A percentile compares a stretch with the other conserved stretches of the same genome.
Evolutionary conservation across 2,797 vertebrate species (phyloP).

Genomic region (Dromococcyx pavoninus): DNA sequence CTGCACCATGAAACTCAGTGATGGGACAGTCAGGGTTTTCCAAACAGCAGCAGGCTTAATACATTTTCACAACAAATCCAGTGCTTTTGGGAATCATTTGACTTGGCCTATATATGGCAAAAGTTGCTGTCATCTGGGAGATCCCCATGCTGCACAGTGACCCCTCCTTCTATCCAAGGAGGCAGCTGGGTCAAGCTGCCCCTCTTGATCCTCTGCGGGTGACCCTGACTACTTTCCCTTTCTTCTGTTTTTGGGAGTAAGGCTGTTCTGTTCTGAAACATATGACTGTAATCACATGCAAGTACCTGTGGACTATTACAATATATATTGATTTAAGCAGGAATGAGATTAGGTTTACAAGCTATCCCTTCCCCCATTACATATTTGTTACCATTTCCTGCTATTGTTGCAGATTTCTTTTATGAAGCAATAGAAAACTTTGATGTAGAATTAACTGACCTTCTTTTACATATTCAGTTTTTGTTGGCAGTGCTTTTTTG

Average conservation of each 20-base stretch:
- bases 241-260: neutral
- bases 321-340: conserved; percentile 21
- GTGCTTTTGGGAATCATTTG: fast-evolving
- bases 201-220: neutral
- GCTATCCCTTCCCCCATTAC: neutral
- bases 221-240: neutral
- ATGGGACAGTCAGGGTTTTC: neutral
- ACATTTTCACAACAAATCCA: neutral
- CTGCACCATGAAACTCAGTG: neutral
- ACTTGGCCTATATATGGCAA: neutral
- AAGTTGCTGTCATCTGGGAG: neutral
- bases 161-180: neutral
- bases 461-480: conserved; percentile 58
- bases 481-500: conserved; percentile 46
- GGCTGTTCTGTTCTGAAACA: neutral
- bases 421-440: neutral
- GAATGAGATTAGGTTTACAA: conserved; percentile 41
- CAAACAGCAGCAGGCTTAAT: neutral
- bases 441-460: conserved; percentile 57
- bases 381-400: conserved; percentile 57
- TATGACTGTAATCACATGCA: neutral
- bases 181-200: neutral
- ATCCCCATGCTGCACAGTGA: neutral
- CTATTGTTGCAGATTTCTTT: conserved; percentile 59
- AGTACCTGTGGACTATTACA: neutral